Base-by-base conservation (phyloP, 2,113 vertebrate species). In the Colossoma macropomum region DNA sequence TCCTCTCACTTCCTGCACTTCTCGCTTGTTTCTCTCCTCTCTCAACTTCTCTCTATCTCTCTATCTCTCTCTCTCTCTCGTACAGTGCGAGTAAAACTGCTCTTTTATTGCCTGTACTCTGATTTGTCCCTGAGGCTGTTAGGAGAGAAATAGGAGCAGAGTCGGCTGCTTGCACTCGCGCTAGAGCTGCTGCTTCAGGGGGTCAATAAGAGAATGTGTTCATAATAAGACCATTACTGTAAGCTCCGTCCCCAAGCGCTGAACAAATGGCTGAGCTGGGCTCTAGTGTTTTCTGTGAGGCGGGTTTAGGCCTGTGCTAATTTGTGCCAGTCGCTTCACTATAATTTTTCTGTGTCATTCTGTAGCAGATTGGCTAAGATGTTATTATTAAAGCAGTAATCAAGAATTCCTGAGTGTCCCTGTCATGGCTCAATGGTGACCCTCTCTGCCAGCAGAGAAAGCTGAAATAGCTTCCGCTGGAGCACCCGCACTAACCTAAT, bases 141-240 rank as follows among this genome's bases (percentile, higher is more conserved):
- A 32, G 21, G 10, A 52, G 79, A 77, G 65, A 82, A 76, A 77
- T 56, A 80, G 81, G n/a, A 77, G 62, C 41, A 38, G 70, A 28
- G 66, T 63, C 30, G 65, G 15, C 56, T n/a, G 25, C 27, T 52
- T 27, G 28, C 56, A 21, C 65, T 68, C 65, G 17, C 50, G 30
- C 32, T 82, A 72, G 66, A 79, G 63, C 48, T 75, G 77, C 30
- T 56, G 79, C 77, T 84, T 63, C 21, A 6, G 65, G 75, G 63
- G 77, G 69, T 73, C 70, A 74, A 83, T 85, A 81, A 81, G n/a
- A 75, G 75, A 82, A 85, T 77, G 75, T 77, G 70, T 83, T 81
- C 66, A 21, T 81, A 76, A 71, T 86, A 83, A 79, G 60, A 50
- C 76, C 86, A 79, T 85, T 85, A 83, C 65, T 59, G 72, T 87